Conservation (phyloP, 2,888 invertebrate genomes). For the Tenthredo notha region DNA sequence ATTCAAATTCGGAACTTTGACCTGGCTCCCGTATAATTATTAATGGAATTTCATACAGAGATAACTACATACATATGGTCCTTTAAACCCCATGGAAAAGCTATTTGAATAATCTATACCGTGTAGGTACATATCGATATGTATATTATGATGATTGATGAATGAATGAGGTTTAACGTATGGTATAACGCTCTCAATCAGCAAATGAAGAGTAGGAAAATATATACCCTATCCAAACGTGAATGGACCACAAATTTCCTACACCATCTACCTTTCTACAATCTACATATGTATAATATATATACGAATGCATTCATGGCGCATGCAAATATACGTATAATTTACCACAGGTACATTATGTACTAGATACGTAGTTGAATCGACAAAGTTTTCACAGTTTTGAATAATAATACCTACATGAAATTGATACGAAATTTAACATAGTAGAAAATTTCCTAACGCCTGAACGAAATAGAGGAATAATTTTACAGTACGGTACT, state of each 20-base stretch:
- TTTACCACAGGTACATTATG: not conserved
- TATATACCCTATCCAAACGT: not conserved
- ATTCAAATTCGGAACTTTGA: too few relatives aligned
- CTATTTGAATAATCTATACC: not conserved
- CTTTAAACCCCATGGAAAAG: not conserved
- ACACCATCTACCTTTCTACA: not conserved
- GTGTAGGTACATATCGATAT: not conserved
- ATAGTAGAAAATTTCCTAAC: not conserved
- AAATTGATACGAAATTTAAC: not conserved
- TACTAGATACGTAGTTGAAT: not conserved
- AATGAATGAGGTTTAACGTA: not conserved
- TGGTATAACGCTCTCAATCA: not conserved
- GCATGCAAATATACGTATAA: slow-evolving; percentile 10
- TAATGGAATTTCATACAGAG: not conserved
- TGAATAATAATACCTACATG: not conserved
- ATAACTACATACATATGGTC: not conserved
- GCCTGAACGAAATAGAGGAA: not conserved
- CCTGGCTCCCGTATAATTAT: not conserved
- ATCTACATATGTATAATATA: not conserved
- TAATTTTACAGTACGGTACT: not conserved
- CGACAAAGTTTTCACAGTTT: not conserved
- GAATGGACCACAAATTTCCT: slow-evolving; percentile 26
- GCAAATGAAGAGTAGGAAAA: not conserved
- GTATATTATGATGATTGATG: not conserved
- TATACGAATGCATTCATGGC: slow-evolving; percentile 4